phyloP scores from a whole-genome alignment of 2,888 invertebrate genomes.

The Argyresthia albistria region DNA sequence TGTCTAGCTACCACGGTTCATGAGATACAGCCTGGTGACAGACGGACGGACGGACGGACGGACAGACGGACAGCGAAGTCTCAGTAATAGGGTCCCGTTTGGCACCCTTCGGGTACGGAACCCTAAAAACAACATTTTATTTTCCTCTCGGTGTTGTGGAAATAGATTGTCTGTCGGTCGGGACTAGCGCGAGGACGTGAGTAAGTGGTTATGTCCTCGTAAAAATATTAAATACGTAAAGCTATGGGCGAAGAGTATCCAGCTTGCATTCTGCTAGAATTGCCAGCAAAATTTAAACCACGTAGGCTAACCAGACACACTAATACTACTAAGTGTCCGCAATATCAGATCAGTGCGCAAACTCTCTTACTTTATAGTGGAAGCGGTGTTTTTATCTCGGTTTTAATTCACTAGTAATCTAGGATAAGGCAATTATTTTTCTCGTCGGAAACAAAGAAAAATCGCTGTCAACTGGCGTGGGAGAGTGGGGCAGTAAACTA shows the following conservation, averaged over 20 bases:
- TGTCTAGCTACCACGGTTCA: too few species aligned
- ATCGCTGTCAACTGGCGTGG: conserved; percentile 18
- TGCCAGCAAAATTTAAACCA: too few species aligned
- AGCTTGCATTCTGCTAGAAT: background rate
- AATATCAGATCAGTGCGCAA: too few species aligned
- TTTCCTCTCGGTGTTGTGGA: too few species aligned
- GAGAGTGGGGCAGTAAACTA: conserved; percentile 28
- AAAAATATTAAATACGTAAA: background rate
- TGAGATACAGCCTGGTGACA: too few species aligned
- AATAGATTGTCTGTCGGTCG: background rate
- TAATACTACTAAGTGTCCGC: too few species aligned
- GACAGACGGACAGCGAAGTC: too few species aligned
- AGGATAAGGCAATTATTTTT: conserved; percentile 20
- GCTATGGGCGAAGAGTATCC: background rate
- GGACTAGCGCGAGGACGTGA: background rate
- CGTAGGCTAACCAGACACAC: too few species aligned
- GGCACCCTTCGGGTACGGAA: too few species aligned
- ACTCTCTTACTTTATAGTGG: background rate
- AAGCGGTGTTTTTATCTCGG: background rate
- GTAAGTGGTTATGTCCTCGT: background rate
- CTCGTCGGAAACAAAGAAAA: conserved; percentile 27
- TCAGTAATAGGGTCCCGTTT: too few species aligned
- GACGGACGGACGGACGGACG: too few species aligned
- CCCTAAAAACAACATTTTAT: too few species aligned
- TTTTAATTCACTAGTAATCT: conserved; percentile 2